A percentile compares a stretch with the other conserved stretches of the same genome.
Conservation (phyloP, 2,888 invertebrate genomes). For the Apamea sordens region DNA sequence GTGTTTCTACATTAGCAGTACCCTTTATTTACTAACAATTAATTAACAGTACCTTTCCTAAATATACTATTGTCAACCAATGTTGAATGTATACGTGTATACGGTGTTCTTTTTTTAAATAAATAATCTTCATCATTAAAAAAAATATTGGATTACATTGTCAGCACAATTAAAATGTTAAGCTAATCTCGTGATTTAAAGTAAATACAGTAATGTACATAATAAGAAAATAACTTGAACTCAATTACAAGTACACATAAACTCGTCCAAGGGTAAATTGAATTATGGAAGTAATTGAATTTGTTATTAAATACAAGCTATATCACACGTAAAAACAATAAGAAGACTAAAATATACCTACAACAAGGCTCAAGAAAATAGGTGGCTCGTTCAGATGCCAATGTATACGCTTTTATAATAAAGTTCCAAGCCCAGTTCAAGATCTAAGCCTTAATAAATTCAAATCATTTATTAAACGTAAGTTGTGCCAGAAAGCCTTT, state of each 20-base stretch:
- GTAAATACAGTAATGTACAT: conserved; percentile 3
- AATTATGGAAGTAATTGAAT: conserved; percentile 11
- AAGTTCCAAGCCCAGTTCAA: no score
- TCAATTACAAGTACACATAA: conserved; percentile 19
- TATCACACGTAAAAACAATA: neutral
- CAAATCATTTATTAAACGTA: no score
- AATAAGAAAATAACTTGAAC: conserved; percentile 10
- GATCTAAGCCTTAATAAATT: no score
- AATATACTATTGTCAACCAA: neutral
- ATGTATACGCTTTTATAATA: no score
- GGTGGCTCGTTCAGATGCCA: no score
- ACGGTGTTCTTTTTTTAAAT: neutral
- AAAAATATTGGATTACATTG: neutral
- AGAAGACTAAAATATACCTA: no score
- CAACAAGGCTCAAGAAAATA: no score
- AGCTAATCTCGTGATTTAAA: neutral
- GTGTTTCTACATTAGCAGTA: neutral
- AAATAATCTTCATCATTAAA: neutral
- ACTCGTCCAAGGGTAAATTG: conserved; percentile 17
- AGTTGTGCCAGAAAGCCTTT: no score
- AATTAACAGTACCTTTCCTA: neutral
- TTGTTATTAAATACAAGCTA: neutral
- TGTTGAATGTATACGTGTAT: neutral
- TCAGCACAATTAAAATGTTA: neutral
- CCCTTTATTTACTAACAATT: no score